phyloP scores from a whole-genome alignment of 2,113 vertebrate genomes.

The Alethe diademata region DNA sequence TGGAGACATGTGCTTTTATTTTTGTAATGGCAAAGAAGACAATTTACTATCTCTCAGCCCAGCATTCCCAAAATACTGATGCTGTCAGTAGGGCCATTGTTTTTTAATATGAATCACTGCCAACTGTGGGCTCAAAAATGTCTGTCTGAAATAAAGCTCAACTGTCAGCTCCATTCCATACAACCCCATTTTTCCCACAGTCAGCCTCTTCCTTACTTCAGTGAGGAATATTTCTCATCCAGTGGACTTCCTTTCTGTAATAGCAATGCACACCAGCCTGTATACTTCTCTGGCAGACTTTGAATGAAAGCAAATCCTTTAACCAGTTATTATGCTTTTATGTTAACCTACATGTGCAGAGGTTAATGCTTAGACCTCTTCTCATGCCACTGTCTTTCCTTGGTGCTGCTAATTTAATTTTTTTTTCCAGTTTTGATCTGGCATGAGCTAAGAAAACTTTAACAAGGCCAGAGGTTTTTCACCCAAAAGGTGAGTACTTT shows the following conservation, averaged over 20 bases:
- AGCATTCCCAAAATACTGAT: background rate
- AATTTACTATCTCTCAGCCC: background rate
- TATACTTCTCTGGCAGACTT: background rate
- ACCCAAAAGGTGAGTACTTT: constrained; percentile 29
- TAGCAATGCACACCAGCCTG: background rate
- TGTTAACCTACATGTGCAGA: background rate
- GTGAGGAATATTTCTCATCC: background rate
- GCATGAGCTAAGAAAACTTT: background rate
- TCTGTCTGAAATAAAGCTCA: constrained; percentile 26
- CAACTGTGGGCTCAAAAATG: constrained; percentile 4
- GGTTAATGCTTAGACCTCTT: background rate
- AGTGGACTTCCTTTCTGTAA: background rate
- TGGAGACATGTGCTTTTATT: background rate
- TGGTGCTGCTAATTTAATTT: background rate
- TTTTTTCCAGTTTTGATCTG: constrained; percentile 12
- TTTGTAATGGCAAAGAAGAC: background rate
- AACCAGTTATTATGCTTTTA: background rate
- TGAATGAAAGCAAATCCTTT: background rate
- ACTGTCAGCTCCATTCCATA: background rate
- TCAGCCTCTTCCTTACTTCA: background rate
- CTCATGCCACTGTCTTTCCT: background rate
- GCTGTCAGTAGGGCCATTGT: constrained; percentile 37
- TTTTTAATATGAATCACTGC: background rate
- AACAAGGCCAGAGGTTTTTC: background rate
- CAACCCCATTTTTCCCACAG: background rate